Evolutionary conservation across 2,888 invertebrate species (phyloP).

Genomic region (Xylota sylvarum): DNA sequence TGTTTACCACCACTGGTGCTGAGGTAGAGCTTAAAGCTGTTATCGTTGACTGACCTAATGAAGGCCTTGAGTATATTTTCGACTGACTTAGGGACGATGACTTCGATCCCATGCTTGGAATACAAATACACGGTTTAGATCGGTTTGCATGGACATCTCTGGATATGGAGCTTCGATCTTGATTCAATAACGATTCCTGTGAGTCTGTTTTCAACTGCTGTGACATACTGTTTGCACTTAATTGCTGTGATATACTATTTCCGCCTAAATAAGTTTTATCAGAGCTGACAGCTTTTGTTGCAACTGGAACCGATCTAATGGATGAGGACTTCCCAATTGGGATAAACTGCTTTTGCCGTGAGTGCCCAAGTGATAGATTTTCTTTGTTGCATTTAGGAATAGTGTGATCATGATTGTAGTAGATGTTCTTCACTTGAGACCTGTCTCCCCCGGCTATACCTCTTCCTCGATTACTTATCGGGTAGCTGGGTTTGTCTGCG

Average conservation of each 20-base stretch:
- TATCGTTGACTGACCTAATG: neutral
- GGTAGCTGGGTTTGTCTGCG: slow-evolving; percentile 79
- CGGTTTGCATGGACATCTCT: neutral
- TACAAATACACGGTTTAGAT: slow-evolving; percentile 23
- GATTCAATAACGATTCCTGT: neutral
- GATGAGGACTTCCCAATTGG: slow-evolving; percentile 31
- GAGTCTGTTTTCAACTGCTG: neutral
- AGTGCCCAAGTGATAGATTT: slow-evolving; percentile 19
- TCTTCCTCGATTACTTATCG: slow-evolving; percentile 17
- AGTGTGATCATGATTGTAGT: slow-evolving; percentile 80
- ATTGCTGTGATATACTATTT: neutral
- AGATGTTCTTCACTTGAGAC: slow-evolving; percentile 79
- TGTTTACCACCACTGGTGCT: neutral
- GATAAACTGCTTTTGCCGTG: neutral
- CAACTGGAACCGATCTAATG: slow-evolving; percentile 32
- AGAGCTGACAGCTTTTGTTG: slow-evolving; percentile 14
- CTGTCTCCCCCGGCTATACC: slow-evolving; percentile 71
- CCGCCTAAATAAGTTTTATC: neutral
- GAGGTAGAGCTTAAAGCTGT: neutral
- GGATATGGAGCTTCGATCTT: neutral
- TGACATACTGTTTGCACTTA: neutral
- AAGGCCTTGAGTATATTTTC: neutral
- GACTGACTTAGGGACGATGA: too few species aligned
- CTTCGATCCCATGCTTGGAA: neutral
- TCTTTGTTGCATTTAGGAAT: slow-evolving; percentile 64